Conservation (phyloP, 2,113 vertebrate genomes). For the Phaethon lepturus region DNA sequence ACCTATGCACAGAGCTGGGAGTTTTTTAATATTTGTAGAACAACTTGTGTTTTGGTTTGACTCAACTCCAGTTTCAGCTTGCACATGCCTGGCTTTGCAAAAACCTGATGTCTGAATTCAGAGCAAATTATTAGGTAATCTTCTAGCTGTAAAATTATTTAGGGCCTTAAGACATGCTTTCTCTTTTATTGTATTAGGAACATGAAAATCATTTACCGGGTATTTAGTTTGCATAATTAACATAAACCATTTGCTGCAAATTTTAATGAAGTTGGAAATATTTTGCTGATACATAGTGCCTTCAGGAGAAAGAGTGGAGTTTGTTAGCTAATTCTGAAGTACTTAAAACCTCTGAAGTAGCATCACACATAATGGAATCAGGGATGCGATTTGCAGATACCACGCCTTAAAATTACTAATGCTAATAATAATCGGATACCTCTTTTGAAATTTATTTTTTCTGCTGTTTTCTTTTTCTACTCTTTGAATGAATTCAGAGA, state of each 20-base stretch:
- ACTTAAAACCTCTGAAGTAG: neutral
- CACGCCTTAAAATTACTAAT: neutral
- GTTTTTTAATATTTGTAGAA: neutral
- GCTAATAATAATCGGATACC: neutral
- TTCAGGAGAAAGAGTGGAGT: neutral
- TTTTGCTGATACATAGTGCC: neutral
- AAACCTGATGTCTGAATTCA: neutral
- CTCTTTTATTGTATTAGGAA: neutral
- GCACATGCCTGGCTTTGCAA: conserved; percentile 7
- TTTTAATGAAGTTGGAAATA: neutral
- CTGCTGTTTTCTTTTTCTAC: neutral
- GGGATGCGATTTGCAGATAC: neutral
- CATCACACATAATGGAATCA: neutral
- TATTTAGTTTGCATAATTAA: neutral
- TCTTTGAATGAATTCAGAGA: neutral
- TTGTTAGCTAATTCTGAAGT: neutral
- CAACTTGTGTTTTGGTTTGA: neutral
- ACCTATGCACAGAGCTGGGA: neutral
- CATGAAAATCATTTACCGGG: neutral
- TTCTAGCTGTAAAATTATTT: neutral
- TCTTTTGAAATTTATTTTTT: neutral
- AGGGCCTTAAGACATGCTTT: neutral
- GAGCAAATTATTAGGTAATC: neutral
- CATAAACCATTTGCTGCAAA: neutral
- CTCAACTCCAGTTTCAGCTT: neutral